Conservation (phyloP, 2,113 vertebrate genomes). For the Oriolus oriolus region DNA sequence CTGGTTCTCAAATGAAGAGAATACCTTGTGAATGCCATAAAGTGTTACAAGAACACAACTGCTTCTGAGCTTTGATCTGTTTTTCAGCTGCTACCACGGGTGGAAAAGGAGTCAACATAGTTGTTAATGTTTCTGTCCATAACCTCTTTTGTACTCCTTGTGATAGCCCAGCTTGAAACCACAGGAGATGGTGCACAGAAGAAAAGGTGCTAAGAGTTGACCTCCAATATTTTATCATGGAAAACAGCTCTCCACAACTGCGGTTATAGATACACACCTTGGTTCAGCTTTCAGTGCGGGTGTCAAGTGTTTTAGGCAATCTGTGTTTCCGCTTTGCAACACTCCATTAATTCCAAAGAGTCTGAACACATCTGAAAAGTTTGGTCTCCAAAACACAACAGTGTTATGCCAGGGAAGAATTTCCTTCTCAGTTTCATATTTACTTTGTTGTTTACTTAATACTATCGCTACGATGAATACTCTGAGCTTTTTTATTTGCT, state of each 20-base stretch:
- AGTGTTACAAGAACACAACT: constrained; percentile 23
- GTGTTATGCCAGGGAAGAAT: neutral
- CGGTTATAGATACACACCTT: neutral
- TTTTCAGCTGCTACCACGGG: constrained; percentile 13
- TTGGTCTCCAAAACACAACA: constrained; percentile 24
- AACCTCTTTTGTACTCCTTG: neutral
- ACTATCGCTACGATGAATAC: neutral
- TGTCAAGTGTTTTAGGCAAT: neutral
- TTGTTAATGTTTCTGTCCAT: neutral
- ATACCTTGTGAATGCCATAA: constrained; percentile 20
- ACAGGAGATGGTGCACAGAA: neutral
- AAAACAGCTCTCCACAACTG: neutral
- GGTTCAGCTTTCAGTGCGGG: neutral
- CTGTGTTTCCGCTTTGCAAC: constrained; percentile 34
- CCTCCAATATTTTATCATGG: neutral
- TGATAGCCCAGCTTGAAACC: neutral
- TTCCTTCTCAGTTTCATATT: constrained; percentile 15
- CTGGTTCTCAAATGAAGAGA: constrained; percentile 39
- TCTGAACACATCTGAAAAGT: neutral
- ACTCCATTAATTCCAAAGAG: constrained; percentile 30
- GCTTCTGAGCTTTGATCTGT: constrained; percentile 26
- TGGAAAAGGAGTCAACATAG: neutral
- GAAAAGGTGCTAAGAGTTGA: neutral
- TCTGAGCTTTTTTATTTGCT: neutral
- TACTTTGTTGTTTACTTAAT: constrained; percentile 21